A percentile compares a stretch with the other conserved stretches of the same genome.
Conservation (phyloP, 2,113 vertebrate species). For the Semnornis frantzii region DNA sequence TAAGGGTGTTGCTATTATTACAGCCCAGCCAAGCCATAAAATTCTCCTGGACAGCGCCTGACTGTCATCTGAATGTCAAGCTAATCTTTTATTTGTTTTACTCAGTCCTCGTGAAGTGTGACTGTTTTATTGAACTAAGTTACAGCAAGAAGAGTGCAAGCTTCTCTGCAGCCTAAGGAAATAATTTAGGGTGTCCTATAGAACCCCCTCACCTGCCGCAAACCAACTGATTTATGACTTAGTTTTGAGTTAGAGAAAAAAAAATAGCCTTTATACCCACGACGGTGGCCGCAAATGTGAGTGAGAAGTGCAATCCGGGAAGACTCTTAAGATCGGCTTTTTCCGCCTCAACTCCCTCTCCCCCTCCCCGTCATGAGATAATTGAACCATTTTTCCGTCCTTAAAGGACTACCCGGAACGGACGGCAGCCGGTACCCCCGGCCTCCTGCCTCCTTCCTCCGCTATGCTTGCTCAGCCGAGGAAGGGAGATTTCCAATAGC, state of each 20-base stretch:
- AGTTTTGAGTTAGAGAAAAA: too few species aligned
- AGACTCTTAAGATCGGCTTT: background rate
- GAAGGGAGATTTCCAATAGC: fast-evolving
- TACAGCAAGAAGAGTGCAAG: background rate
- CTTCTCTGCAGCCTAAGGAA: background rate
- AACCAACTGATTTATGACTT: background rate
- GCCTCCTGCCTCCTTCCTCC: background rate
- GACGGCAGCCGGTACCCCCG: background rate
- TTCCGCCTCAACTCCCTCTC: too few species aligned
- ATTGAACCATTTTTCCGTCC: background rate
- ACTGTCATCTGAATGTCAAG: background rate
- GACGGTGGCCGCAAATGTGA: background rate
- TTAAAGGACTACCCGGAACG: background rate
- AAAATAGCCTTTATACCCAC: background rate
- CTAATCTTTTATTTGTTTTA: background rate
- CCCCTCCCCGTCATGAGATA: background rate
- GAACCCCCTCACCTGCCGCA: background rate
- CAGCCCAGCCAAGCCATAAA: background rate
- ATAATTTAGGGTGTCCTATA: background rate
- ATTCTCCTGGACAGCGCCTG: background rate
- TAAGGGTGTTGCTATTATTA: fast-evolving
- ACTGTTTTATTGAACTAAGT: background rate
- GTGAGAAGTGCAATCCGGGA: fast-evolving
- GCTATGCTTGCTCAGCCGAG: fast-evolving
- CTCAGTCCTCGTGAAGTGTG: background rate